Base-by-base conservation (phyloP, 2,113 vertebrate genomes). In the Clarias gariepinus region DNA sequence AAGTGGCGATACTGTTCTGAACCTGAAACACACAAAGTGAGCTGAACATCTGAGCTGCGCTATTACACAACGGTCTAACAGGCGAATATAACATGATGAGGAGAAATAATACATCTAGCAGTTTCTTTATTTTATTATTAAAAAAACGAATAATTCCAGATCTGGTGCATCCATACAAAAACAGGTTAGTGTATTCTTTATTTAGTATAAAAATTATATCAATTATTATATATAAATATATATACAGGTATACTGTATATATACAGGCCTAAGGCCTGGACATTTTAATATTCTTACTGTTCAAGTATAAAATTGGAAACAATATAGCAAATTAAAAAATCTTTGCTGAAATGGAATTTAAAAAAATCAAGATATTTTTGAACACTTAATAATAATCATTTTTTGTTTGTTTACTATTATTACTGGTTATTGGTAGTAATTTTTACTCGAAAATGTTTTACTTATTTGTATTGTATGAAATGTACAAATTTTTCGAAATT, bases 1-100 rank as follows among this genome's bases (percentile, higher is more conserved):
- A 97, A 8, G 95, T 80, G 0, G 92, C 94, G 90, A 97, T 90
- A 74, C 96, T 95, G 0, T 97, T 97, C 91, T 97, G 97, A 21
- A 96, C 95, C 96, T 97, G 86, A 84, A 87, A 66, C 15, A 63
- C 36, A 41, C 57, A 16, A 3, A 23, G 30, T 21, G 2, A 69
- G 28, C 68, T 74, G 30, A 36, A 33, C 12, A 58, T 23, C 52
- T 36, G 66, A 33, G 13, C 21, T 9, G 11, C n/a, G 8, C 6
- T 5, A 68, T 30, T 8, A 18, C 47, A 36, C 71, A 52, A 52
- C 71, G 25, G 21, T 47, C 10, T 15, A 21, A 23, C 4, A 3
- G 23, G 21, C 47, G 25, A 16, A 52, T 12, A 8, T 16, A 66
- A 0, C 8, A 33, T 8, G 13, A 19, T 30, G 6, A 69, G 6